Conservation (phyloP, 2,113 vertebrate genomes). For the Nymphicus hollandicus region DNA sequence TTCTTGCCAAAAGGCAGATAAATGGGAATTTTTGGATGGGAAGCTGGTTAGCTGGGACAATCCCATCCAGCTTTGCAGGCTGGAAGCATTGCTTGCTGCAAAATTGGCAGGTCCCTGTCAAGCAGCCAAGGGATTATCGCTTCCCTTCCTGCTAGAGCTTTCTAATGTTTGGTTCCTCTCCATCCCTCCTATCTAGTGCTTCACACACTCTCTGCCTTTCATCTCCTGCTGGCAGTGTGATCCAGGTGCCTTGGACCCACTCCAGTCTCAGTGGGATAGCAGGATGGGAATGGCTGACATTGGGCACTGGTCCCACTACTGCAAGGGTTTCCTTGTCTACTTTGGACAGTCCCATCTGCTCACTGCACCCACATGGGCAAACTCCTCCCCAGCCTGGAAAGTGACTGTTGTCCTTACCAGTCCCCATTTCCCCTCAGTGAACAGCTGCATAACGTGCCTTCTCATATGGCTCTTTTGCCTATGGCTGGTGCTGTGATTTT, state of each 20-base stretch:
- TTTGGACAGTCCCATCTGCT: background rate
- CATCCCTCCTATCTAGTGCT: background rate
- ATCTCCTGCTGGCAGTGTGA: background rate
- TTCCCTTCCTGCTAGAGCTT: background rate
- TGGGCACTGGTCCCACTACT: background rate
- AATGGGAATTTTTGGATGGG: background rate
- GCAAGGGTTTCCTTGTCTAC: background rate
- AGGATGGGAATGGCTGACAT: background rate
- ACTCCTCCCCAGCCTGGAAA: background rate
- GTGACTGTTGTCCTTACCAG: background rate
- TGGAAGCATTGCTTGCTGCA: background rate
- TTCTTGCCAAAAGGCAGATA: background rate
- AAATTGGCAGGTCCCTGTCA: constrained; percentile 5
- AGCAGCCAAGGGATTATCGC: constrained; percentile 20
- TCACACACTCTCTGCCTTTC: background rate
- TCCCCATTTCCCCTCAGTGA: background rate
- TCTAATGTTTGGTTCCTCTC: background rate
- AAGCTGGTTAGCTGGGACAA: background rate
- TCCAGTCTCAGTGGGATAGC: background rate
- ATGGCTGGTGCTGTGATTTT: background rate
- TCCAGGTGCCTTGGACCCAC: background rate
- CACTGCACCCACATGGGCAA: background rate
- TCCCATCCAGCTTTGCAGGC: background rate
- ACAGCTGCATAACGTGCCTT: rapidly evolving
- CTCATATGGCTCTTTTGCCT: background rate